Evolutionary conservation across 2,888 invertebrate genomes (phyloP), one percentile per base, ranked within the genome.

Genomic region (Petrophora chlorosata): DNA sequence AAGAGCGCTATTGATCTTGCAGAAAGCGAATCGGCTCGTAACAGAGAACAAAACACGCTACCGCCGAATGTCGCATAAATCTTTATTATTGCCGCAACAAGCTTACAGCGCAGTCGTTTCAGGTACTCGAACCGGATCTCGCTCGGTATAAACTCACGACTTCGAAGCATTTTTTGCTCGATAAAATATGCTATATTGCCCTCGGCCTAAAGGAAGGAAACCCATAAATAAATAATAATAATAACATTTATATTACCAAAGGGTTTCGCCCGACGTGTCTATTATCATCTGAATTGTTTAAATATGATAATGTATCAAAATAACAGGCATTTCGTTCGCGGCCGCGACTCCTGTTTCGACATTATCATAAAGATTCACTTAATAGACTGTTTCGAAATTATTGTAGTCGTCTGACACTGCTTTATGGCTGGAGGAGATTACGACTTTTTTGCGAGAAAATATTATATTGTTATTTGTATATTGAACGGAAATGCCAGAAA

Each of bases 221-320:
- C 81, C 78, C 89, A 89, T 90, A 90, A 90, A 90, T 90, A 90
- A 89, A 90, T 90, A 89, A 88, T 90, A 90, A 90, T 88, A 85
- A 85, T 82, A 84, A 87, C 87, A 90, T 90, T 90, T 89, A 90
- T 90, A 90, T 88, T 89, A 86, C 90, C 82, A 87, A 90, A 90
- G 89, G 90, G 88, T 88, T 89, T 87, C 72, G 70, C 82, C 81
- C 86, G 88, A 88, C 88, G 87, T 85, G 85, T 88, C 90, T 90
- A 90, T 90, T 90, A 90, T 85, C 90, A 90, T 90, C 83, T 79
- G 88, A 89, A 90, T 90, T 87, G 90, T 88, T 90, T 88, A 85
- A 89, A 89, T 90, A 90, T 90, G 90, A 88, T 89, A 90, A 90
- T 90, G 86, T 78, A 88, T 89, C 89, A 89, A 89, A 90, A 88